Percentiles rank a stretch among this genome's conserved stretches.
Evolutionary conservation across 2,113 vertebrate species (phyloP).

Genomic region (Siphamia tubifer): DNA sequence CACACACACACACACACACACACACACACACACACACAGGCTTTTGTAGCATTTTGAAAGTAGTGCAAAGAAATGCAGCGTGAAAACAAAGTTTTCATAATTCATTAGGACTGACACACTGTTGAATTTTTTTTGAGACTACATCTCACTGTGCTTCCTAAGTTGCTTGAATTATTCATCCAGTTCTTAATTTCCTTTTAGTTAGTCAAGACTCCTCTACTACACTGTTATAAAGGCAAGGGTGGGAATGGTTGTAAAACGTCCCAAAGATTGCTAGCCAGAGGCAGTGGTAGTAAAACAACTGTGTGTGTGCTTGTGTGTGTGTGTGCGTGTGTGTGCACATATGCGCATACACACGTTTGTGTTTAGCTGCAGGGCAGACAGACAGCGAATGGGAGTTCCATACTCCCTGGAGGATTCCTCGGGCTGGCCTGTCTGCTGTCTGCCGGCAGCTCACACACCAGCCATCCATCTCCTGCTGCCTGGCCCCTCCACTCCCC

Average conservation of each 20-base stretch:
- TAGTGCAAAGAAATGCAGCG: constrained; percentile 75
- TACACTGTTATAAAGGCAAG: constrained; percentile 48
- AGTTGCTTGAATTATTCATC: constrained; percentile 72
- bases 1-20: constrained; percentile 32
- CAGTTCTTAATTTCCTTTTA: constrained; percentile 72
- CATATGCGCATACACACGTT: constrained; percentile 42
- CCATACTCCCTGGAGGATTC: constrained; percentile 80
- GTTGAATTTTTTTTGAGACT: constrained; percentile 49
- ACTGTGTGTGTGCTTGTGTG: constrained; percentile 48
- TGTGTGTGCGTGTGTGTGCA: constrained; percentile 6
- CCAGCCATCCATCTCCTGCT: constrained; percentile 78
- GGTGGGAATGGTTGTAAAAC: constrained; percentile 72
- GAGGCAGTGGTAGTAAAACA: constrained; percentile 75
- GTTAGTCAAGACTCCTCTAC: constrained; percentile 55
- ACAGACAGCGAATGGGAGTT: constrained; percentile 82
- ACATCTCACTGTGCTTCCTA: constrained; percentile 59
- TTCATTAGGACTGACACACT: constrained; percentile 70
- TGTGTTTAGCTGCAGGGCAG: constrained; percentile 76
- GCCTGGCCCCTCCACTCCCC: constrained; percentile 57
- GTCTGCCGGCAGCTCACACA: constrained; percentile 80
- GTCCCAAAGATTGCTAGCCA: constrained; percentile 75
- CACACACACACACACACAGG: constrained; percentile 29
- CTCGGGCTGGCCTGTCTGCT: constrained; percentile 76
- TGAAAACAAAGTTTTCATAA: constrained; percentile 79
- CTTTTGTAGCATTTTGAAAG: constrained; percentile 71